phyloP scores from a whole-genome alignment of 2,888 invertebrate species.

The Tiliacea aurago region DNA sequence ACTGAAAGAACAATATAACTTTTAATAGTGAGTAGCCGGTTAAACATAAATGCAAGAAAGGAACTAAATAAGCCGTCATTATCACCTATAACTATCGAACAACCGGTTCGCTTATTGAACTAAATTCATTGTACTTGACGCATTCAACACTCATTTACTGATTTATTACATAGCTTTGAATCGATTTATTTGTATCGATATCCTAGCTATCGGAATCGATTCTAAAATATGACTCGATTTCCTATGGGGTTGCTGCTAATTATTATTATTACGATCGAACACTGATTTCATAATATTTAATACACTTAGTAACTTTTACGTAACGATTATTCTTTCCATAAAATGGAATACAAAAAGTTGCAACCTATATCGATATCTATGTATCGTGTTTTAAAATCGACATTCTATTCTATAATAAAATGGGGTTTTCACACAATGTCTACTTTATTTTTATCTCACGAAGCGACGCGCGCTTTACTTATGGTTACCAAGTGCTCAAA shows the following conservation, averaged over 20 bases:
- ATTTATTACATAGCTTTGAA: slow-evolving; percentile 35
- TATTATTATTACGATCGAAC: slow-evolving; percentile 33
- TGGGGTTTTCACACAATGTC: slow-evolving; percentile 55
- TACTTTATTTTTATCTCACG: not conserved
- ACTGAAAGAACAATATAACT: slow-evolving; percentile 11
- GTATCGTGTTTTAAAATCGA: slow-evolving; percentile 52
- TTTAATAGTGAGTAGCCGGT: slow-evolving; percentile 58
- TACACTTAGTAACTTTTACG: slow-evolving; percentile 38
- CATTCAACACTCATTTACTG: slow-evolving; percentile 54
- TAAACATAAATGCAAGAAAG: slow-evolving; percentile 82
- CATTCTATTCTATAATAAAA: slow-evolving; percentile 54
- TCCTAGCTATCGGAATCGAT: slow-evolving; percentile 25
- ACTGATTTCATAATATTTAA: slow-evolving; percentile 35
- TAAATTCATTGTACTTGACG: slow-evolving; percentile 80
- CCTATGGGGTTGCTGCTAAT: slow-evolving; percentile 14
- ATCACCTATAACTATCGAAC: slow-evolving; percentile 71
- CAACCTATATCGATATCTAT: slow-evolving; percentile 52
- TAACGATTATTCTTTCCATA: slow-evolving; percentile 57
- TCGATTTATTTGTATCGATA: slow-evolving; percentile 31
- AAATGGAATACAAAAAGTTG: slow-evolving; percentile 61
- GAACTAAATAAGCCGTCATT: slow-evolving; percentile 76
- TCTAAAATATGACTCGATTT: slow-evolving; percentile 15
- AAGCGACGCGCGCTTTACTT: no score
- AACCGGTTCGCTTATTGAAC: slow-evolving; percentile 72
- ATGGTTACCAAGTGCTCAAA: no score